Evolutionary conservation across 2,113 vertebrate genomes (phyloP).

Genomic region (Serinus canaria): DNA sequence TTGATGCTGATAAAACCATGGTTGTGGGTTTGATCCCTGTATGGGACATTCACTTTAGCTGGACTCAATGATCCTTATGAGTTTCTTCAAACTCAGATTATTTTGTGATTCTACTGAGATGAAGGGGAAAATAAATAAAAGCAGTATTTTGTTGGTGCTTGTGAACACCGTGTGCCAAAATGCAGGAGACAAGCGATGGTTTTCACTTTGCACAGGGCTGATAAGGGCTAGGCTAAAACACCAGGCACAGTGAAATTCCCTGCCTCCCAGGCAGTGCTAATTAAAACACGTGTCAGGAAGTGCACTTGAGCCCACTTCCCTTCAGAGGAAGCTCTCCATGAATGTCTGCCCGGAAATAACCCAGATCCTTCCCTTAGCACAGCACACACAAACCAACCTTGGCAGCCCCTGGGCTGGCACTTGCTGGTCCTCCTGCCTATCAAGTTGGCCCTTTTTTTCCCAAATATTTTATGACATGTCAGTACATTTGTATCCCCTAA

Average conservation of each 20-base stretch:
- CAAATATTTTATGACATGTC: neutral
- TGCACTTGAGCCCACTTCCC: neutral
- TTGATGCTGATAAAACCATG: neutral
- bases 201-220: neutral
- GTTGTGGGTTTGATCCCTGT: neutral
- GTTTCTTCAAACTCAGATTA: neutral
- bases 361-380: neutral
- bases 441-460: neutral
- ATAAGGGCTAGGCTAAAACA: neutral
- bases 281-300: neutral
- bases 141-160: neutral
- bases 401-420: neutral
- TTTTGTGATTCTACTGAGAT: neutral
- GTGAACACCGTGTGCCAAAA: neutral
- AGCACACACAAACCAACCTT: neutral
- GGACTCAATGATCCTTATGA: neutral
- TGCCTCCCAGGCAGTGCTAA: neutral
- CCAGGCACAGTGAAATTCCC: neutral
- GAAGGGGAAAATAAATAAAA: neutral
- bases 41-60: neutral
- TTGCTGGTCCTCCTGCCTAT: neutral
- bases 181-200: neutral
- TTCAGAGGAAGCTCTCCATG: neutral
- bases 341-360: neutral
- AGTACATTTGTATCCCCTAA: accelerated